A percentile compares a stretch with the other conserved stretches of the same genome.
These are phyloP conservation scores for Frieseomelitta varia DNA, from an alignment of 1,140 invertebrate species.

Conservation along the genomic window DNA sequence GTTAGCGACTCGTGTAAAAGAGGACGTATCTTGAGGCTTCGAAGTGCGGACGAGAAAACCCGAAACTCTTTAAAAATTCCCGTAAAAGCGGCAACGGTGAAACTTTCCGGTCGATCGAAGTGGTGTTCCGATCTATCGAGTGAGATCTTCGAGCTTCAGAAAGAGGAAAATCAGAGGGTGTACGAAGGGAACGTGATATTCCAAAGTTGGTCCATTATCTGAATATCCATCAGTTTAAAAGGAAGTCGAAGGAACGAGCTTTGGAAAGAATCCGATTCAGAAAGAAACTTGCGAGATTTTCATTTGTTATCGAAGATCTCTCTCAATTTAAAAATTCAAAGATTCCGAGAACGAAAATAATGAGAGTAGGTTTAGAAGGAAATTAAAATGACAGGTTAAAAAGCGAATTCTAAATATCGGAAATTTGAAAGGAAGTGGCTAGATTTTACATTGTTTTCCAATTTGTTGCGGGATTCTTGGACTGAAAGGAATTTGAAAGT, in stretches of 20 bases:
- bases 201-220: background rate
- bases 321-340: too few relatives aligned
- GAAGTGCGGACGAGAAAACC: background rate
- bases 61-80: background rate
- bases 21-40: background rate
- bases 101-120: background rate
- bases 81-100: background rate
- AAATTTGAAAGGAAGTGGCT: too few relatives aligned
- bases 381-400: too few relatives aligned
- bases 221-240: background rate
- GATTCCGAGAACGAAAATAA: too few relatives aligned
- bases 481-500: too few relatives aligned
- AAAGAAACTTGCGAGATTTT: too few relatives aligned
- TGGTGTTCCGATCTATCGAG: background rate
- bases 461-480: too few relatives aligned
- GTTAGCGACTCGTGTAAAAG: background rate
- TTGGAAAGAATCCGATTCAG: too few relatives aligned
- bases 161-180: background rate
- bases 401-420: too few relatives aligned
- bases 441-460: too few relatives aligned
- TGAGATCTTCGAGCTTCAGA: background rate
- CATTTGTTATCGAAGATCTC: too few relatives aligned
- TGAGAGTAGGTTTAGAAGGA: too few relatives aligned
- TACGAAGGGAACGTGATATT: background rate
- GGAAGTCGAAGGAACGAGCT: background rate